Evolutionary conservation across 2,113 vertebrate species (phyloP).

Genomic region (Halcyon malimbica): DNA sequence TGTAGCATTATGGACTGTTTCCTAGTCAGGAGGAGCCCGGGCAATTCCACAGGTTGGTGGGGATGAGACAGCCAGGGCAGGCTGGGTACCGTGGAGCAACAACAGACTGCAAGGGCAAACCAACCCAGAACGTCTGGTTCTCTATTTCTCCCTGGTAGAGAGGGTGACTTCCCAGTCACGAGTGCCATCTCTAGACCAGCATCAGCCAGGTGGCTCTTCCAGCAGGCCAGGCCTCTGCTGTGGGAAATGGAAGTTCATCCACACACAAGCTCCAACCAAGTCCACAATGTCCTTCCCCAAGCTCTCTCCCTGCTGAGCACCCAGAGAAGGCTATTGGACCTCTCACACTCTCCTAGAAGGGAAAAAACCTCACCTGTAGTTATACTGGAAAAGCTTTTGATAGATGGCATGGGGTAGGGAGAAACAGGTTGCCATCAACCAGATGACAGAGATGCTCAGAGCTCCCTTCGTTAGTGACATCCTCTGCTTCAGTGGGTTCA

Average conservation of each 20-base stretch:
- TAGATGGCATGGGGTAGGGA: constrained; percentile 70
- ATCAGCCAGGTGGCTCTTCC: neutral
- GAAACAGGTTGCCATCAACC: constrained; percentile 70
- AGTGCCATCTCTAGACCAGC: neutral
- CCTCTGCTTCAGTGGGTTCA: constrained; percentile 61
- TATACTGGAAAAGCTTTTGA: constrained; percentile 68
- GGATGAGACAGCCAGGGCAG: neutral
- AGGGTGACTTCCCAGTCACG: neutral
- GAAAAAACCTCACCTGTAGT: constrained; percentile 56
- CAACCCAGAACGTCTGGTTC: neutral
- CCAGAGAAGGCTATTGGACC: rapidly evolving
- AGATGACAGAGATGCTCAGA: constrained; percentile 57
- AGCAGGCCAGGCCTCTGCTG: neutral
- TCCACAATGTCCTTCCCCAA: rapidly evolving
- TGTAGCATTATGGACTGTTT: neutral
- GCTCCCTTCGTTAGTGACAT: constrained; percentile 49
- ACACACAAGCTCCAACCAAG: too few relatives aligned
- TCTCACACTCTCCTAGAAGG: rapidly evolving
- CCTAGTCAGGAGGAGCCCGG: neutral
- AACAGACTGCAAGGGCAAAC: neutral
- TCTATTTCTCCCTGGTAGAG: neutral
- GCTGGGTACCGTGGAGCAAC: neutral
- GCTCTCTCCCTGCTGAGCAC: too few relatives aligned
- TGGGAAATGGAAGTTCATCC: neutral
- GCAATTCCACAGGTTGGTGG: neutral